A percentile compares a stretch with the other conserved stretches of the same genome.
These are phyloP conservation scores for Phrynosoma platyrhinos DNA, from an alignment of 2,113 vertebrate species.

Conservation along the genomic window DNA sequence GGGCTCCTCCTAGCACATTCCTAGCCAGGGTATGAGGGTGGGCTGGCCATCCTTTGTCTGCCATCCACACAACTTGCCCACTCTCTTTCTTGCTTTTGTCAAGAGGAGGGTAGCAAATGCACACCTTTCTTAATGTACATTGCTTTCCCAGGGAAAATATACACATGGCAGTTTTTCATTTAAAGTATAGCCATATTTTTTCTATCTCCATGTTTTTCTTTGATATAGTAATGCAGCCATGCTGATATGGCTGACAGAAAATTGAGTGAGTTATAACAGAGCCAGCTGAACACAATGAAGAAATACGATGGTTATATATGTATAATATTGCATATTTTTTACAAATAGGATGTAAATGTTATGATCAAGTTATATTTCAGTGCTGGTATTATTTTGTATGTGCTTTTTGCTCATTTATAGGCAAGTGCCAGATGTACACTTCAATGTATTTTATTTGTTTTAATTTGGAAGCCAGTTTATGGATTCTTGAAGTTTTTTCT, in stretches of 20 bases:
- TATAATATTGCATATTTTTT: constrained; percentile 17
- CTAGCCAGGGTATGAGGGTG: no score
- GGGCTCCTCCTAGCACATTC: no score
- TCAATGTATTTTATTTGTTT: constrained; percentile 40
- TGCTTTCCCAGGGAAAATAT: constrained; percentile 55
- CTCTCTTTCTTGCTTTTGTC: neutral
- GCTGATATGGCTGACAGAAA: constrained; percentile 60
- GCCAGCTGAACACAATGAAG: constrained; percentile 21
- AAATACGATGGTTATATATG: constrained; percentile 62
- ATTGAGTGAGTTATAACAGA: constrained; percentile 55
- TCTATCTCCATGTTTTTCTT: constrained; percentile 55
- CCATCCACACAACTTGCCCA: no score
- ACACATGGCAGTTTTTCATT: constrained; percentile 37
- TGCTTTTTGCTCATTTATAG: constrained; percentile 24
- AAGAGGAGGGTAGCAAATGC: neutral
- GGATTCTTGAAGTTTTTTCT: constrained; percentile 51
- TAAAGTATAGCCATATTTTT: constrained; percentile 55
- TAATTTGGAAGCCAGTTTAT: constrained; percentile 51
- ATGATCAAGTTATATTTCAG: constrained; percentile 57
- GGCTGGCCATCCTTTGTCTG: no score
- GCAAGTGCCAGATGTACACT: constrained; percentile 35
- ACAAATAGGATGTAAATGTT: neutral
- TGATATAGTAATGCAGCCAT: constrained; percentile 49
- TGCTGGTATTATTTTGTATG: constrained; percentile 20
- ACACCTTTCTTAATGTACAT: neutral